phyloP scores from a whole-genome alignment of 2,797 vertebrate species.

The Pantherophis alleghaniensis region DNA sequence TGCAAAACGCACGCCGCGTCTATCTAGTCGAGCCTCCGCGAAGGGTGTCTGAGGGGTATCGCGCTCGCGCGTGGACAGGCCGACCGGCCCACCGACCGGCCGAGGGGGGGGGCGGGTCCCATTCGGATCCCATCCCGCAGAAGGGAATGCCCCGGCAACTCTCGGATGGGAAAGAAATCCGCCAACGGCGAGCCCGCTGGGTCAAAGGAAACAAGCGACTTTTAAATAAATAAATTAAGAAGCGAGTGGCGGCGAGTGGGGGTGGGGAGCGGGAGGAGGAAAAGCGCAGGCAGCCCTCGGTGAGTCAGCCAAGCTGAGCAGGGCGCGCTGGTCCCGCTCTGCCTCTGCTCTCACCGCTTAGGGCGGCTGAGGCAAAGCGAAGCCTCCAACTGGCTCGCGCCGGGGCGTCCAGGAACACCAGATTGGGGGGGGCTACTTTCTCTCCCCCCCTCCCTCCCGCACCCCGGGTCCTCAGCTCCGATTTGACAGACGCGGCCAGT shows the following conservation, averaged over 20 bases:
- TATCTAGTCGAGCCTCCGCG: neutral
- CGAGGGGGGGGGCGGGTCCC: neutral
- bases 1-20: neutral
- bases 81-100: neutral
- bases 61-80: neutral
- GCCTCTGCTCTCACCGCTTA: neutral
- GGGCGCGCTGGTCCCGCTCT: neutral
- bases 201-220: neutral
- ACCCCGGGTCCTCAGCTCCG: neutral
- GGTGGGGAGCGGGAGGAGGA: neutral
- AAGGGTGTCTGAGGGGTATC: too few relatives aligned
- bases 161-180: neutral
- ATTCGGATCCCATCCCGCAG: neutral
- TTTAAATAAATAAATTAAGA: neutral
- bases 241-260: too few relatives aligned
- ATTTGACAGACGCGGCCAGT: slow-evolving; percentile 32
- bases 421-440: neutral
- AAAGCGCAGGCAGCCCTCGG: neutral
- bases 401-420: neutral
- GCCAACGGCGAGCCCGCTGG: neutral
- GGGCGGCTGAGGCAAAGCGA: neutral
- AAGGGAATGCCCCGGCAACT: neutral
- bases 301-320: neutral
- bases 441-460: neutral
- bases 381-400: slow-evolving; percentile 21